A percentile compares a stretch with the other conserved stretches of the same genome.
These are phyloP conservation scores for Galbula dea DNA, from an alignment of 2,113 vertebrate genomes.

Conservation along the genomic window DNA sequence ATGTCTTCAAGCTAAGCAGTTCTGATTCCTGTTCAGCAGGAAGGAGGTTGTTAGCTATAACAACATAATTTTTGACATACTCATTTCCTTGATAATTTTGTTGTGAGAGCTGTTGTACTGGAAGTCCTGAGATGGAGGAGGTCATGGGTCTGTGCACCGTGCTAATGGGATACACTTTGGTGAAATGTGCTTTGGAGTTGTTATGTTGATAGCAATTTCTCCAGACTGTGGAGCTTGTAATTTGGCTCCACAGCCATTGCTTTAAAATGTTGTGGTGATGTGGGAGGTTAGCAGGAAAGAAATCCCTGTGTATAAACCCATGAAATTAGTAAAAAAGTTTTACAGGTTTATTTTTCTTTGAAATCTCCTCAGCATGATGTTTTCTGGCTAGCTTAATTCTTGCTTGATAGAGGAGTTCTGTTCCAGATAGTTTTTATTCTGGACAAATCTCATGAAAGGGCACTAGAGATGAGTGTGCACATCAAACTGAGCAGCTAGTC, in stretches of 20 bases:
- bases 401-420: neutral
- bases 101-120: neutral
- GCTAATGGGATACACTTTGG: neutral
- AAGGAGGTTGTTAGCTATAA: neutral
- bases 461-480: neutral
- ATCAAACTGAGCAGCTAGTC: neutral
- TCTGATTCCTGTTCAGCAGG: neutral
- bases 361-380: neutral
- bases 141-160: neutral
- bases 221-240: neutral
- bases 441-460: neutral
- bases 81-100: neutral
- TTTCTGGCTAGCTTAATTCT: neutral
- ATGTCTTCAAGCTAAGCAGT: neutral
- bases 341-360: neutral
- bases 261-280: neutral
- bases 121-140: neutral
- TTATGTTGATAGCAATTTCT: neutral
- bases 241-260: neutral
- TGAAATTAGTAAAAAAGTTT: neutral
- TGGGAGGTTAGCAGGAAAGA: neutral
- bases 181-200: neutral
- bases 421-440: neutral
- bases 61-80: neutral
- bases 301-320: neutral